Evolutionary conservation across 2,113 vertebrate species (phyloP), one percentile per base, ranked within the genome.

Genomic region (Pionites leucogaster): DNA sequence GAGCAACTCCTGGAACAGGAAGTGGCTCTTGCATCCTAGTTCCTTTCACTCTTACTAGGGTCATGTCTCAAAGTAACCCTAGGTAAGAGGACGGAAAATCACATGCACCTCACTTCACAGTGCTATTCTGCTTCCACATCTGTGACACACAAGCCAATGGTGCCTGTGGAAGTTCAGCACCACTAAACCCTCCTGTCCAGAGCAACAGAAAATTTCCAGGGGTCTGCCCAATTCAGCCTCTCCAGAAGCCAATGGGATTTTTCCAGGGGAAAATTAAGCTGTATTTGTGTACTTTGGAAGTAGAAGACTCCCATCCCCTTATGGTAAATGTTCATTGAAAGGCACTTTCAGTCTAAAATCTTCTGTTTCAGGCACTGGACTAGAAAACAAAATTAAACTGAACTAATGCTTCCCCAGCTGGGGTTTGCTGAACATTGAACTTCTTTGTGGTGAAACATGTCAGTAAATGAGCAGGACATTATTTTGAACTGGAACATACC

Each of bases 121-220:
- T 35, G 71, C 18, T 68, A 44, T 35, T 86, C 52, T 33, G 29
- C 11, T 90, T 59, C 82, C 31, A 31, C 55, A 75, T 2, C 7
- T 5, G 1, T 33, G 52, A 46, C 53, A 37, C 4, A 1, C 1
- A 3, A 13, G 22, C 37, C 1, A 1, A n/a, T 42, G 78, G n/a
- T n/a, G 42, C 33, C 64, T 47, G 68, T 47, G 60, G 28, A 46
- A 70, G 64, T 6, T 70, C 60, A 75, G 33, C 62, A 59, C 31
- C 2, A 0, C 27, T 24, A 65, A 84, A 74, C 13, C 20, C 31
- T 83, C 25, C n/a, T 67, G 17, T 60, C 37, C 31, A 47, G 27
- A 8, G 28, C 49, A 63, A 53, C 44, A 44, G 39, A 60, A 72
- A 65, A 13, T 57, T 83, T 80, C 59, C 78, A 62, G 44, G 65